These are phyloP conservation scores for Euglossa dilemma DNA, from an alignment of 1,140 invertebrate species.

Conservation along the genomic window DNA sequence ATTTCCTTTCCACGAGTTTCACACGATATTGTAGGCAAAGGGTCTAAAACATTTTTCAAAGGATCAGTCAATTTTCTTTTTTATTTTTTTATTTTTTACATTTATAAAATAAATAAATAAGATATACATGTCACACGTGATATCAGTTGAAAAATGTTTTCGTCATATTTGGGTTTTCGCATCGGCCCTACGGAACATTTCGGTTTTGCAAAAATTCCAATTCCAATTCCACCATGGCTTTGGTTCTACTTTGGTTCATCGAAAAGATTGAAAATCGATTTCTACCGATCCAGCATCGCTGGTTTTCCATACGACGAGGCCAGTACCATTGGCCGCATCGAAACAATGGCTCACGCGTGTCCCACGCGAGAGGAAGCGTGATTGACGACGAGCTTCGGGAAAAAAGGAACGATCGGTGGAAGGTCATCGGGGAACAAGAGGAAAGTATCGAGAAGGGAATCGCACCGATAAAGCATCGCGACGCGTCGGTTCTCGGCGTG, in stretches of 20 bases:
- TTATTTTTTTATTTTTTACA: no score
- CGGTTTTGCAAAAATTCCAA: no score
- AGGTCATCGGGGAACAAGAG: constrained; percentile 24
- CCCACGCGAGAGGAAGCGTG: not conserved
- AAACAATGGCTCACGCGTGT: not conserved
- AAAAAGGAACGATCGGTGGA: not conserved
- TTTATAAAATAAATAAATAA: no score
- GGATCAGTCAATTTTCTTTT: no score
- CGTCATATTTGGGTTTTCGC: no score
- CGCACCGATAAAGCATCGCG: constrained; percentile 40
- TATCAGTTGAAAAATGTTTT: no score
- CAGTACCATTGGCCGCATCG: not conserved
- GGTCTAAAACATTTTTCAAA: no score
- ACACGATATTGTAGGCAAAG: no score
- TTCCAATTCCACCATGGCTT: not conserved
- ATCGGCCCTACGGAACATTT: no score
- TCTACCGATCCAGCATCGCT: not conserved
- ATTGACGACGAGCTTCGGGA: not conserved
- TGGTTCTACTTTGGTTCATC: no score
- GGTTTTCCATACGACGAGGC: not conserved
- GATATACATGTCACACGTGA: no score
- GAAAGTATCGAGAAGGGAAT: constrained; percentile 38
- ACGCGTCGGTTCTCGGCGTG: constrained; percentile 20
- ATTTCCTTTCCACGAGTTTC: no score
- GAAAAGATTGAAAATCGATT: not conserved